Base-by-base conservation (phyloP, 2,888 invertebrate species). In the Andrena chrysosceles region DNA sequence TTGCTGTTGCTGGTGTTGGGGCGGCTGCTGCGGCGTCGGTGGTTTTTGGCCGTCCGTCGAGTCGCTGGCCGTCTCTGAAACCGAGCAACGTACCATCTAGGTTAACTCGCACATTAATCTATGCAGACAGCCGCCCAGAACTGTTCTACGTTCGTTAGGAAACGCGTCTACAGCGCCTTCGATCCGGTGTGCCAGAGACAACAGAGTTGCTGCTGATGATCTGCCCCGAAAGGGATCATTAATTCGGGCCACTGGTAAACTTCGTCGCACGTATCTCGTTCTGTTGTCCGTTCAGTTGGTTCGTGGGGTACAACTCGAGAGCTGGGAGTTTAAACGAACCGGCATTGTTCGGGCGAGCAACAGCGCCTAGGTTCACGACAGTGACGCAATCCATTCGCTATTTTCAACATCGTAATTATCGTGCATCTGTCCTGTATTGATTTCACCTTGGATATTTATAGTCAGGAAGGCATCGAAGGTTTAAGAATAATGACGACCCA, bases 1-100 rank as follows among this genome's bases (percentile, higher is more conserved):
- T 67, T 91, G 91, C 67, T 90, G 89, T 81, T 95, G 90, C 64
- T 90, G 91, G 62, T 89, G 95, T 84, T 95, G 94, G 77, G 94
- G 93, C 86, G 90, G 90, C 78, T 91, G 92, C 84, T 93, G 93
- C 69, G 92, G 92, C 81, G 93, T 94, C 63, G 94, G 93, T n/a
- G 94, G 94, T 78, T 94, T 94, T 84, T 94, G 93, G 74, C 90
- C 90, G 79, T 93, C 93, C 56, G 87, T 87, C 60, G 88, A 77
- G 71, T 93, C 93, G 62, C 90, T 87, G 67, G 87, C 78, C 77
- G 93, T 90, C 88, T 91, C 93, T 93, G 83, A 83, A 90, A 91
- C 48, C 71, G 49, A 60, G 60, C 29, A 73, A 71, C 64, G 56
- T 60, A 56, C 42, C 20, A 10, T n/a, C 16, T 23, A 68, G 7